Evolutionary conservation across 2,797 vertebrate genomes (phyloP).

Genomic region (Lemur catta): DNA sequence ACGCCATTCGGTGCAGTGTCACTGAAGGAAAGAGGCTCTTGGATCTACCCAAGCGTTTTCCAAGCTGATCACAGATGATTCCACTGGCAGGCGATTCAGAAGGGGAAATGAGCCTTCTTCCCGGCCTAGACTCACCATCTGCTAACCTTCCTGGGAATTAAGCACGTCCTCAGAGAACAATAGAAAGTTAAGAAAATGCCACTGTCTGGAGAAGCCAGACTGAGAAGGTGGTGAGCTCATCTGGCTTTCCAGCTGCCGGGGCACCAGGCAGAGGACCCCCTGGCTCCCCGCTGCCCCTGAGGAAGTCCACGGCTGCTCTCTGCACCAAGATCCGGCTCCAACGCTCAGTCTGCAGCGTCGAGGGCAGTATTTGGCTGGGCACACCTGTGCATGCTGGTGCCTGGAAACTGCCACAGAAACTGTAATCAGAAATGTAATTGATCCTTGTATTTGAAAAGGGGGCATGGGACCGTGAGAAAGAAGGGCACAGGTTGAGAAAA

Average conservation of each 20-base stretch:
- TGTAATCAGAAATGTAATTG: neutral
- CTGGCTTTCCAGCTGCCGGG: neutral
- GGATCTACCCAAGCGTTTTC: neutral
- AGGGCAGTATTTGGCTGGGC: neutral
- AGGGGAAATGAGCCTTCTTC: neutral
- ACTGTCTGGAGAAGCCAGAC: neutral
- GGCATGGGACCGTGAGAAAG: neutral
- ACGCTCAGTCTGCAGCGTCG: too few relatives aligned
- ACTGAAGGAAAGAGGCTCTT: neutral
- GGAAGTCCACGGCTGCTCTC: neutral
- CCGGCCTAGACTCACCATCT: neutral
- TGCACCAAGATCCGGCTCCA: rapidly evolving
- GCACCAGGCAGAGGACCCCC: neutral
- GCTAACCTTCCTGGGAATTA: neutral
- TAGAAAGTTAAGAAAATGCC: neutral
- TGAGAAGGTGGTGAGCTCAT: neutral
- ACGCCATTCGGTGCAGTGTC: neutral
- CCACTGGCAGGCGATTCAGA: neutral
- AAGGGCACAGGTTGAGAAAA: neutral
- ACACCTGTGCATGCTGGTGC: neutral
- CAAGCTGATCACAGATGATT: neutral
- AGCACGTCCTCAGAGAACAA: neutral
- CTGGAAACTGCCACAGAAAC: neutral
- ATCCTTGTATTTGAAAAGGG: neutral
- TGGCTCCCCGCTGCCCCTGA: neutral